Evolutionary conservation across 2,797 vertebrate genomes (phyloP).

Genomic region (Tarsius wallacei): DNA sequence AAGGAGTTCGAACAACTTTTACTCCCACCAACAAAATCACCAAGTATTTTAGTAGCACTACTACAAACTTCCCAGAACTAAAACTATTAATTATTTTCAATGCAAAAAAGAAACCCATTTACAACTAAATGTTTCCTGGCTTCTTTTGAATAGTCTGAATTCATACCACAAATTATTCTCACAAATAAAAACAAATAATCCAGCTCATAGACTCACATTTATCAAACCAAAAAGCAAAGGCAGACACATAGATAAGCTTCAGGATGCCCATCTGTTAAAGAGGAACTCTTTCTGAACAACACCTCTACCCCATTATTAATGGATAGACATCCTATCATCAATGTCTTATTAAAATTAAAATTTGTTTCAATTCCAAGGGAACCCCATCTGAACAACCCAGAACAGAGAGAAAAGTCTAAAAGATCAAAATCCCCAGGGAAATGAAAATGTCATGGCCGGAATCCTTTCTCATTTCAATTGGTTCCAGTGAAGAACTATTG

Average conservation of each 20-base stretch:
- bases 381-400: slow-evolving; percentile 32
- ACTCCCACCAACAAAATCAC: slow-evolving; percentile 28
- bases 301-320: background rate
- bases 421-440: slow-evolving; percentile 66
- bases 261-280: background rate
- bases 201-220: background rate
- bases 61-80: background rate
- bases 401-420: slow-evolving; percentile 42
- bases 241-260: background rate
- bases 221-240: background rate
- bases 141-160: background rate
- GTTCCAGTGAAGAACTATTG: background rate
- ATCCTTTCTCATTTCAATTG: slow-evolving; percentile 19
- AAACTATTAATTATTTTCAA: slow-evolving; percentile 4
- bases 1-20: background rate
- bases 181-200: background rate
- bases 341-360: background rate
- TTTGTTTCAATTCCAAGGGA: slow-evolving; percentile 55
- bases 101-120: slow-evolving; percentile 38
- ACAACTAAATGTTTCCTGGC: background rate
- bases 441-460: slow-evolving; percentile 67
- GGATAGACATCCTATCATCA: background rate
- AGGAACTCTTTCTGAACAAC: background rate
- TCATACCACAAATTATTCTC: slow-evolving; percentile 13
- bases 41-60: slow-evolving; percentile 19